Base-by-base conservation (phyloP, 2,888 invertebrate genomes). In the Cantharis nigra region DNA sequence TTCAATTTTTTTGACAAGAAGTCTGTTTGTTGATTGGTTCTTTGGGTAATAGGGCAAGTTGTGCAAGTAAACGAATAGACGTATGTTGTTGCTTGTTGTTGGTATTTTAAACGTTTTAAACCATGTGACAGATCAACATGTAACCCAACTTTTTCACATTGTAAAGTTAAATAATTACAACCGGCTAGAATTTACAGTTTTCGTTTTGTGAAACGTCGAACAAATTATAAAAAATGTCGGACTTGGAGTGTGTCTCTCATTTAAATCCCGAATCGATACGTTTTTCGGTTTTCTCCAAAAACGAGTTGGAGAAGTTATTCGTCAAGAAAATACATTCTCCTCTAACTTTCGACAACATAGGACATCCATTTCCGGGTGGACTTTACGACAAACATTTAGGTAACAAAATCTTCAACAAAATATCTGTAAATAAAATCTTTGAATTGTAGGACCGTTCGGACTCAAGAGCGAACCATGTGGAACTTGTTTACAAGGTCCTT, bases 321-420 rank as follows among this genome's bases (percentile, higher is more conserved):
- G 96, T 96, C 0, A 91, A 92, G 0, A 94, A 96, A 89, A 92
- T 98, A 63, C 92, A 92, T 2, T 96, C 96, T 64, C 92, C 94
- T 0, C 87, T 93, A 63, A 92, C 94, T 13, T 96, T 98, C 85
- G 97, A 98, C 89, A 88, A 92, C 0, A 89, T 98, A 80, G 96
- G 96, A 0, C 95, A 97, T 89, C 93, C 97, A 2, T 89, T 93
- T 4, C 90, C 91, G 72, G 96, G 95, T 26, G 99, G 99, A n/a
- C 89, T 99, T 0, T 97, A 99, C 88, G 99, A 99, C 88, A 92
- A 93, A 71, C 90, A 91, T 3, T 89, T 99, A 87, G 99, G 97
- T 91, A 69, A 26, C n/a, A 7, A n/a, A 49, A 0, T 7, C 0
- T 7, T 49, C n/a, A 5, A 30, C n/a, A 7, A 5, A 49, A 13